Evolutionary conservation across 2,113 vertebrate species (phyloP).

Genomic region (Kryptolebias marmoratus): DNA sequence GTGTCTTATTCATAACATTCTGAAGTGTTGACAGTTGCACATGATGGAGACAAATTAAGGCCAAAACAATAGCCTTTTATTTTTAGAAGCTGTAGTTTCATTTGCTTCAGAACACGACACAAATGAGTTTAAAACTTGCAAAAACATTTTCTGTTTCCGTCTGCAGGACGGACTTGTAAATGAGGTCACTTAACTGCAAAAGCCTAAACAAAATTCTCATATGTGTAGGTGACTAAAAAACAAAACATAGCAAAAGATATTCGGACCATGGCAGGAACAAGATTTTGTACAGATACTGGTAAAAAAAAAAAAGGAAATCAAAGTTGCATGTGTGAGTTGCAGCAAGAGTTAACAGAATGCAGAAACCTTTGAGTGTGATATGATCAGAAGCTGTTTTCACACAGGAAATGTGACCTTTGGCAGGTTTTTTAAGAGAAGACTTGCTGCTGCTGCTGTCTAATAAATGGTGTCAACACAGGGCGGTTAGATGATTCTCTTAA

Average conservation of each 20-base stretch:
- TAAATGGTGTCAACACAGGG: neutral
- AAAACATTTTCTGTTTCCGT: neutral
- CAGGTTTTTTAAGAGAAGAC: neutral
- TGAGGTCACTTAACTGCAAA: neutral
- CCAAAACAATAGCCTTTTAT: no score
- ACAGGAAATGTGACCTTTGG: neutral
- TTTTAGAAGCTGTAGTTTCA: neutral
- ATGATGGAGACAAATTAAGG: conserved; percentile 66
- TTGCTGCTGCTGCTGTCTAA: neutral
- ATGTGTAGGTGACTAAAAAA: no score
- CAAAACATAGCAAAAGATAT: no score
- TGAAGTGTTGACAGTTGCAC: conserved; percentile 64
- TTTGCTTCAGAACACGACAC: no score
- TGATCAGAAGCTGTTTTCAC: neutral
- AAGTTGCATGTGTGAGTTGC: neutral
- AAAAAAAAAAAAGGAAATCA: neutral
- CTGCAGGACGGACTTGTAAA: neutral
- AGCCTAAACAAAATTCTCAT: neutral
- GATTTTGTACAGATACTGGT: neutral
- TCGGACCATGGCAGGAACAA: no score
- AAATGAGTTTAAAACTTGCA: no score
- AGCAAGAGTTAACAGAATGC: neutral
- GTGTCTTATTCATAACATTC: conserved; percentile 47
- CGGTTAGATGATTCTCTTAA: neutral
- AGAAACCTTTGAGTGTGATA: neutral